Conservation (phyloP, 1,140 invertebrate species). For the Eupristina koningsbergeri region DNA sequence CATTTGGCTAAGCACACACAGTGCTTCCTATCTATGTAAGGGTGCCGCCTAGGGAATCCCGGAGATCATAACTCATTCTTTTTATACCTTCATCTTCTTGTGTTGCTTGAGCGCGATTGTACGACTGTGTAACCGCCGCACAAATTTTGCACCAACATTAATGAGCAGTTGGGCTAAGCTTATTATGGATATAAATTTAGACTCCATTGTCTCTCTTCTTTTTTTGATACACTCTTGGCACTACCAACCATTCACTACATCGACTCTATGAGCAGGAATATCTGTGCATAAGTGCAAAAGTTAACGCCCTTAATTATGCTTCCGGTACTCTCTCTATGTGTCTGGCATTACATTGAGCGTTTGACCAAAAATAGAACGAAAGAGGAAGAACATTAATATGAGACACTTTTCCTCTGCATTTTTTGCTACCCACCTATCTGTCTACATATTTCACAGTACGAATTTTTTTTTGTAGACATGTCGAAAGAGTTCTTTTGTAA, state of each 20-base stretch:
- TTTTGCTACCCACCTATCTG: neutral
- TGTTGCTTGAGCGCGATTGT: neutral
- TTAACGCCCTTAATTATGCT: neutral
- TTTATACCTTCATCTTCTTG: neutral
- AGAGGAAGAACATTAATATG: neutral
- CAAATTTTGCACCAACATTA: neutral
- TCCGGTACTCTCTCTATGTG: neutral
- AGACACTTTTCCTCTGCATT: neutral
- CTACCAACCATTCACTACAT: neutral
- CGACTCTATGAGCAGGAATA: neutral
- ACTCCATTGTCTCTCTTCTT: neutral
- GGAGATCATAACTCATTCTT: neutral
- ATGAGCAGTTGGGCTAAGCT: neutral
- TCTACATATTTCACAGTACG: neutral
- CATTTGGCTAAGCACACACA: neutral
- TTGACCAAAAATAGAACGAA: neutral
- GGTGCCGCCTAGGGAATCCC: neutral
- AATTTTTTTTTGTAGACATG: neutral
- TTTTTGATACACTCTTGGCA: neutral
- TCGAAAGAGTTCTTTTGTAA: constrained; percentile 13
- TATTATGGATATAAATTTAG: neutral
- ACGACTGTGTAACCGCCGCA: neutral
- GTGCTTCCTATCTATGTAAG: neutral
- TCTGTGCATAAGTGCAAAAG: neutral
- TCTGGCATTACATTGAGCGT: neutral